These are phyloP conservation scores for Dinocampus coccinellae DNA, from an alignment of 2,888 invertebrate genomes.

Conservation along the genomic window DNA sequence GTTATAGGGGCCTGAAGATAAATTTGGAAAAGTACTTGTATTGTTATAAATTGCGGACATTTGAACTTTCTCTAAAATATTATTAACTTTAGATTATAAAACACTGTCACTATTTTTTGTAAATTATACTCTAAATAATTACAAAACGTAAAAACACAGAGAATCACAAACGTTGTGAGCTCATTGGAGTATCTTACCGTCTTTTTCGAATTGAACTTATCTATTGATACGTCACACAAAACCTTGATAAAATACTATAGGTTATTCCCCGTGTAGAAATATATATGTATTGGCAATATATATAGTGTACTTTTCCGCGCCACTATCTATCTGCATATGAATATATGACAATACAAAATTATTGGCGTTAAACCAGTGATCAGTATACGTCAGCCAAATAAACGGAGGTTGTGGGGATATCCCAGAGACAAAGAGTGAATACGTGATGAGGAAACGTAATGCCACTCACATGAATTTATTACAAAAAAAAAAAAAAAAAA, in stretches of 20 bases:
- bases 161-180: not conserved
- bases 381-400: not conserved
- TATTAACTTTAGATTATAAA: too few relatives aligned
- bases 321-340: too few relatives aligned
- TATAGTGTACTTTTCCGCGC: not conserved
- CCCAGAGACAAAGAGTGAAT: too few relatives aligned
- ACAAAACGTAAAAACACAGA: not conserved
- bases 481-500: too few relatives aligned
- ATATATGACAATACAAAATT: not conserved
- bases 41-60: slow-evolving; percentile 32
- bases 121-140: not conserved
- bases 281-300: slow-evolving; percentile 34
- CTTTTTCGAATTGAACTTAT: slow-evolving; percentile 21
- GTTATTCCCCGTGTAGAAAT: slow-evolving; percentile 45
- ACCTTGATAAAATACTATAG: slow-evolving; percentile 37
- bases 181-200: slow-evolving; percentile 20
- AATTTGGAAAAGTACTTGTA: slow-evolving; percentile 7
- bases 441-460: too few relatives aligned
- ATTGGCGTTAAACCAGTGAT: not conserved
- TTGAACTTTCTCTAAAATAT: too few relatives aligned
- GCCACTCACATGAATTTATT: too few relatives aligned
- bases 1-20: slow-evolving; percentile 2
- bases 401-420: too few relatives aligned
- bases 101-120: not conserved
- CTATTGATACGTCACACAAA: slow-evolving; percentile 27